Percentiles rank a stretch among this genome's conserved stretches.
phyloP scores from a whole-genome alignment of 2,113 vertebrate genomes.

The Gopherus flavomarginatus region DNA sequence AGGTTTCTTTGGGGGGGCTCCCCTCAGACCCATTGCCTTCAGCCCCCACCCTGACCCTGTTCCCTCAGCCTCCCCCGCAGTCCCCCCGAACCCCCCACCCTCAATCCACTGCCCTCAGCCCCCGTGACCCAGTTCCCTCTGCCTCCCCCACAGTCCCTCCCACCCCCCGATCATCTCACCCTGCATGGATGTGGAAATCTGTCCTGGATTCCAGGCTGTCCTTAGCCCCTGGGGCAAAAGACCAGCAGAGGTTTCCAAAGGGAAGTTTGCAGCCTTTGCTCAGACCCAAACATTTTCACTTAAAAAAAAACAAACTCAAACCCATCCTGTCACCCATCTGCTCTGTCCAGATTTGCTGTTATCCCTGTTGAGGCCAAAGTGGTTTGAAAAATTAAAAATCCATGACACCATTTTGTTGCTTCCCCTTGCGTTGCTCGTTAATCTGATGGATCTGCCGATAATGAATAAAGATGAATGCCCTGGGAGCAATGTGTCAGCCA shows the following conservation, averaged over 20 bases:
- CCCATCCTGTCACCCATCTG: background rate
- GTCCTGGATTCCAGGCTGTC: background rate
- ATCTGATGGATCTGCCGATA: conserved; percentile 49
- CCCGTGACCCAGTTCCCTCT: no score
- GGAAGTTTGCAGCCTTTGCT: background rate
- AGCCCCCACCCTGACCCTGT: no score
- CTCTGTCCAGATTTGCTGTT: background rate
- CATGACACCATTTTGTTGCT: background rate
- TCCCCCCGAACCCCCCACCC: no score
- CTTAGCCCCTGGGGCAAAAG: background rate
- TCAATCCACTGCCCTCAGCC: no score
- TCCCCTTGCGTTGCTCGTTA: background rate
- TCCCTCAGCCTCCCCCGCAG: no score
- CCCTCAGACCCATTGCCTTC: no score
- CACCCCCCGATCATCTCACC: no score
- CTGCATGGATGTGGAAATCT: background rate
- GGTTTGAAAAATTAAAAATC: conserved; percentile 13
- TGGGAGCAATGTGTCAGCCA: background rate
- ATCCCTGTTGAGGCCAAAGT: conserved; percentile 18
- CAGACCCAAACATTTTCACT: background rate
- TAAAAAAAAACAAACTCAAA: background rate
- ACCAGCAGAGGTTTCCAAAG: background rate
- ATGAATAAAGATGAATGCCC: conserved; percentile 21
- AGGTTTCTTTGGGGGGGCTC: no score
- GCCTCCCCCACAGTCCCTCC: no score